A percentile compares a stretch with the other conserved stretches of the same genome.
phyloP scores from a whole-genome alignment of 2,888 invertebrate genomes.

The Thelaira solivaga region DNA sequence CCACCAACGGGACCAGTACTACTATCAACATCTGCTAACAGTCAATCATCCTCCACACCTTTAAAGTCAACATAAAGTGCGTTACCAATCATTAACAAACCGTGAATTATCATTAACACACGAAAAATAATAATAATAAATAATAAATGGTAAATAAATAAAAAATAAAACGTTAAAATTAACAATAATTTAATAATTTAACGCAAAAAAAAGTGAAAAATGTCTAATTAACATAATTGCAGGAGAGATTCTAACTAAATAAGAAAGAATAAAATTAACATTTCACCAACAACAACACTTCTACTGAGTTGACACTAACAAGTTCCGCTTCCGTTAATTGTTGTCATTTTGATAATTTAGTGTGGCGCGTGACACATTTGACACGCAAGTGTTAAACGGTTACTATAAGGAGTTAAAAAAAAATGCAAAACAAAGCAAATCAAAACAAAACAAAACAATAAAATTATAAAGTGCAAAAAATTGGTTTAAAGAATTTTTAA shows the following conservation, averaged over 20 bases:
- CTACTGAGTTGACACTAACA: conserved; percentile 52
- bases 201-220: conserved; percentile 61
- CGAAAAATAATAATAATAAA: conserved; percentile 42
- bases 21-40: conserved; percentile 28
- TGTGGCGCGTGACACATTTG: conserved; percentile 65
- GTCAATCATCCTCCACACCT: conserved; percentile 35
- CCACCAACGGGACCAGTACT: conserved; percentile 33
- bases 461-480: conserved; percentile 48
- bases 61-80: conserved; percentile 62
- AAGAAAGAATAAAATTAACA: conserved; percentile 27
- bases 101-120: conserved; percentile 55
- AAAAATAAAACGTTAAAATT: conserved; percentile 53
- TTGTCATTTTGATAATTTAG: conserved; percentile 50
- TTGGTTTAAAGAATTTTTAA: conserved; percentile 7
- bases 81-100: conserved; percentile 59
- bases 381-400: conserved; percentile 65
- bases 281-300: conserved; percentile 1
- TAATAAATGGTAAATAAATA: conserved; percentile 23
- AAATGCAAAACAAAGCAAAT: too few relatives aligned
- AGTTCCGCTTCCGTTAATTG: conserved; percentile 58
- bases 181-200: conserved; percentile 60
- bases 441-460: conserved; percentile 24
- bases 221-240: conserved; percentile 55
- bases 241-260: conserved; percentile 38
- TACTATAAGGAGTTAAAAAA: conserved; percentile 45